Evolutionary conservation across 2,888 invertebrate genomes (phyloP), one percentile per base, ranked within the genome.

Genomic region (Leptogaster cylindrica): DNA sequence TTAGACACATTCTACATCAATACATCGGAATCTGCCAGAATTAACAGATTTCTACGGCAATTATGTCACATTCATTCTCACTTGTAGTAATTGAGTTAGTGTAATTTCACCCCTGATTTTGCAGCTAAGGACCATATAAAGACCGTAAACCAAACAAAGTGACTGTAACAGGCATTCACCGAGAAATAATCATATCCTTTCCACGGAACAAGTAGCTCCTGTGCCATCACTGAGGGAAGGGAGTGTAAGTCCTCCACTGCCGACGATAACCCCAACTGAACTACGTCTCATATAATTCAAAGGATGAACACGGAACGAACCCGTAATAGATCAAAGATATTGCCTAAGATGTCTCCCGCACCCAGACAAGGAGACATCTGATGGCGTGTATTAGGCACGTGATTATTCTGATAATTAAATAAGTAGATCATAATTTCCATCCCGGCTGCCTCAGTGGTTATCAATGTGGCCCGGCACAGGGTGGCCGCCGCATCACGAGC

Each of bases 391-490:
- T 48, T 64, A 48, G 64, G 64, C 64, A 64, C 64, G 64, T 64
- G 64, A 64, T 64, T 64, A 64, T 64, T 48, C 64, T 64, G 64
- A 64, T 64, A 64, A 64, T 64, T 64, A 64, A 64, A 64, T 64
- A 64, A 64, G 23, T 48, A 46, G 64, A 48, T 64, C 48, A 64
- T 64, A 64, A 64, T 64, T 64, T 64, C 28, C 64, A 28, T 25
- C 48, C 10, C 16, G n/a, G 10, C 48, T 25, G 23, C 4, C 7
- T 12, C 18, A 18, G 46, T 8, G 8, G 20, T 20, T n/a, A 5
- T 46, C 6, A 12, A 20, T 46, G 2, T 20, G 4, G 20, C 16
- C 20, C 10, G 5, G n/a, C 14, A 14, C n/a, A 10, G 14, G 5
- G 41, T 3, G 18, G 44, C 23, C 18, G 12, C 27, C n/a, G 36